phyloP scores from a whole-genome alignment of 2,888 invertebrate genomes.

The Volucella inflata region DNA sequence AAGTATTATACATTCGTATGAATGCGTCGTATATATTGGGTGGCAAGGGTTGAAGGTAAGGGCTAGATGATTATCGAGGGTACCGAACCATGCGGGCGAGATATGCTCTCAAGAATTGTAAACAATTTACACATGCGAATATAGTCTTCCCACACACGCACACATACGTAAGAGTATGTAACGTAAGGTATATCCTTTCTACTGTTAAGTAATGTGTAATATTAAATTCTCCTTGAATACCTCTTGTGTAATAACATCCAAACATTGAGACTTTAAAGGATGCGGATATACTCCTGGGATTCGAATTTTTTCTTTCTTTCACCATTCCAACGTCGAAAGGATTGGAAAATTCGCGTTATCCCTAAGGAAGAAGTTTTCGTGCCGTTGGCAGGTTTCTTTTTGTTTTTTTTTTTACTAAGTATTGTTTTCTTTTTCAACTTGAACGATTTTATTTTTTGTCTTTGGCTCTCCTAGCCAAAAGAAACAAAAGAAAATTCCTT shows the following conservation, averaged over 20 bases:
- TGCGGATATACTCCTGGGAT: constrained; percentile 30
- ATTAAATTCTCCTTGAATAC: constrained; percentile 72
- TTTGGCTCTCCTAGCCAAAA: not conserved
- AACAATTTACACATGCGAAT: constrained; percentile 47
- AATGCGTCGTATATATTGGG: too few species aligned
- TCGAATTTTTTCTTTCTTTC: constrained; percentile 34
- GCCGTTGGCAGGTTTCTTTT: not conserved
- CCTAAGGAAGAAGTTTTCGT: constrained; percentile 13
- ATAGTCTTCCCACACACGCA: constrained; percentile 10
- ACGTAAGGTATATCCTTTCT: not conserved
- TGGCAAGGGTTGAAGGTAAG: too few species aligned
- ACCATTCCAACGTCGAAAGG: constrained; percentile 58
- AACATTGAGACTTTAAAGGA: constrained; percentile 16
- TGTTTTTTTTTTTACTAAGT: not conserved
- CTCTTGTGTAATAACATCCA: constrained; percentile 22
- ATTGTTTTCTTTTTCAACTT: constrained; percentile 60
- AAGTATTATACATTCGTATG: not conserved
- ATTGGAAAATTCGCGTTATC: constrained; percentile 56
- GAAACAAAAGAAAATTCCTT: too few species aligned
- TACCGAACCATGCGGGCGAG: constrained; percentile 35
- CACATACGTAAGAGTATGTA: not conserved
- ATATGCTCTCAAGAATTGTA: constrained; percentile 34
- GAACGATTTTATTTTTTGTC: constrained; percentile 51
- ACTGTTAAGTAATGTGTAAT: constrained; percentile 67
- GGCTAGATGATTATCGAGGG: constrained; percentile 35